These are phyloP conservation scores for Dasypolia templi DNA, from an alignment of 2,888 invertebrate genomes.

Conservation along the genomic window DNA sequence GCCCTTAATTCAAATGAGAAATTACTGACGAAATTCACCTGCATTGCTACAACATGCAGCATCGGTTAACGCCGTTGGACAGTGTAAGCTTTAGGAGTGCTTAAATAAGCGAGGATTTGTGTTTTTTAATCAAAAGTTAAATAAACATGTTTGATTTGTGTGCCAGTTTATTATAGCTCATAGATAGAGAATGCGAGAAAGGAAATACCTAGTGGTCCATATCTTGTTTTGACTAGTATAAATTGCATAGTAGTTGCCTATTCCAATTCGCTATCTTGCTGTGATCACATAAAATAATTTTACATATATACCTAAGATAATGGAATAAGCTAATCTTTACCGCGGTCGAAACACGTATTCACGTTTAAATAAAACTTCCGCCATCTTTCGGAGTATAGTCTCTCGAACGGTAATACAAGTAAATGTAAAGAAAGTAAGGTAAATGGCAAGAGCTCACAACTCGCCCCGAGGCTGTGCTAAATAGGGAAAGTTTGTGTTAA, in stretches of 20 bases:
- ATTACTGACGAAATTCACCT: not conserved
- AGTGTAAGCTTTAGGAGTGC: too few relatives aligned
- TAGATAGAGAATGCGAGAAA: too few relatives aligned
- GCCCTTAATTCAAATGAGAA: not conserved
- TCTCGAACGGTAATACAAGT: conserved; percentile 71
- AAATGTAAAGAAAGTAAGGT: too few relatives aligned
- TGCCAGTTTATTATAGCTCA: too few relatives aligned
- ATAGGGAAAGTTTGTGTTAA: conserved; percentile 78
- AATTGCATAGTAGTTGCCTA: not conserved
- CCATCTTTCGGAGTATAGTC: conserved; percentile 70
- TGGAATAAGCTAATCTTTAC: conserved; percentile 37
- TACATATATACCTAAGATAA: not conserved
- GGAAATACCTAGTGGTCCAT: too few relatives aligned
- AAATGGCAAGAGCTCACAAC: conserved; percentile 71
- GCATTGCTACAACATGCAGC: not conserved
- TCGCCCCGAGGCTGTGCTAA: conserved; percentile 71
- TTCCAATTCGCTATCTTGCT: not conserved
- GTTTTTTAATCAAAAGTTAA: too few relatives aligned
- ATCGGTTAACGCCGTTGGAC: not conserved
- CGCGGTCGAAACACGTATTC: conserved; percentile 54
- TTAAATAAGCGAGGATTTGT: too few relatives aligned
- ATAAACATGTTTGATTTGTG: too few relatives aligned
- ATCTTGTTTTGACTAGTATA: not conserved
- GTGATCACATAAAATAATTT: not conserved
- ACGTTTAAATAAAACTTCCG: conserved; percentile 73